Base-by-base conservation (phyloP, 35 echinoderm and acorn worm genomes). In the Apostichopus parvimensis region DNA sequence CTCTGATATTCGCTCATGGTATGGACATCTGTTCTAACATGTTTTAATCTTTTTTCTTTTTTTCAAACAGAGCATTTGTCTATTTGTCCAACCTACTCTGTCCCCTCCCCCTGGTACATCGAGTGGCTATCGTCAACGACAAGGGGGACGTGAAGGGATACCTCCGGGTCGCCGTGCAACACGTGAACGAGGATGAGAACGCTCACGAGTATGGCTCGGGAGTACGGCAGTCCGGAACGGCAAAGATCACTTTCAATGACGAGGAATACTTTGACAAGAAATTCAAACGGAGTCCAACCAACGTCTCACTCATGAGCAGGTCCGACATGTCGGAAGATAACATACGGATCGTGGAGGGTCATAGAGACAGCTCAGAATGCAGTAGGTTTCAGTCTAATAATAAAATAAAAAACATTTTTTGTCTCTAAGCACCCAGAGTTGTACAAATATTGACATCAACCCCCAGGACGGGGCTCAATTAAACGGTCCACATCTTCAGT, bases 141-240 rank as follows among this genome's bases (percentile, higher is more conserved):
- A 96, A 93, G 55, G 97, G 97, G 21, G 97, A 99, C n/a, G 97
- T 99, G 57, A 94, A 99, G 79, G 97, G 97, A 60, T 99, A 95
- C 59, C 91, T 99, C 11, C 91, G 97, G 20, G 90, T 99, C 5
- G 95, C 95, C 65, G 95, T 99, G 34, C 97, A 99, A 79, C 93
- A 96, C 17, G 94, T 99, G 25, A 90, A 77, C n/a, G 89, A 93
- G 17, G 97, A 99, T 13, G 97, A 99, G 65, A 93, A 91, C 54
- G 92, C 93, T 9, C 91, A 92, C n/a, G 97, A 99, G 57, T 96
- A 96, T 61, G 95, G 95, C 1, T 99, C 97, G 18, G 97, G 97
- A 11, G 93, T 96, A n/a, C 91, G 95, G 7, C 97, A 99, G 26
- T 96, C 97, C 6, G 97, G 95, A 13, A 95, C 92, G 6, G 97